A percentile compares a stretch with the other conserved stretches of the same genome.
These are phyloP conservation scores for Brotula barbata DNA, from an alignment of 2,797 vertebrate genomes.

Conservation along the genomic window DNA sequence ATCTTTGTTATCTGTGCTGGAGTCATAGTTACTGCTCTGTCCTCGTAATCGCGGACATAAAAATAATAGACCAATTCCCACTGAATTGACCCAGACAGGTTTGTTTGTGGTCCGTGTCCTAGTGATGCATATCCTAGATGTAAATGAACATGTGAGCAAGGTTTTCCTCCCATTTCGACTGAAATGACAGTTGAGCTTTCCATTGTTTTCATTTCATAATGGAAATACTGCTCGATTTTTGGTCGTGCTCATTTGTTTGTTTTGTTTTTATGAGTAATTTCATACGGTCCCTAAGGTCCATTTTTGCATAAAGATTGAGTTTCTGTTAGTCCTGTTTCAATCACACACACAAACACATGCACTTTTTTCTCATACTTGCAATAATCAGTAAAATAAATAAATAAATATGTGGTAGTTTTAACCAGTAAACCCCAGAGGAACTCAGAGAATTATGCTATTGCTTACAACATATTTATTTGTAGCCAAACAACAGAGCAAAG, in stretches of 20 bases:
- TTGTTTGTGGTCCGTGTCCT: constrained; percentile 66
- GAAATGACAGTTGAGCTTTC: constrained; percentile 32
- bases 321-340: neutral
- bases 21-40: constrained; percentile 78
- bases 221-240: too few relatives aligned
- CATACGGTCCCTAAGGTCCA: constrained; percentile 18
- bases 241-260: too few relatives aligned
- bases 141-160: constrained; percentile 66
- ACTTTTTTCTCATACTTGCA: too few relatives aligned
- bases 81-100: constrained; percentile 78
- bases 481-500: too few relatives aligned
- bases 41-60: constrained; percentile 84
- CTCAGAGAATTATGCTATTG: too few relatives aligned
- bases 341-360: too few relatives aligned
- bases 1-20: constrained; percentile 85
- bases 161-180: constrained; percentile 54
- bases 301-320: constrained; percentile 12
- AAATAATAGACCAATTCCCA: constrained; percentile 84
- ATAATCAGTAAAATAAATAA: too few relatives aligned
- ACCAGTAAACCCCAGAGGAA: too few relatives aligned
- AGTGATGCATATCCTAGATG: constrained; percentile 76
- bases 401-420: too few relatives aligned
- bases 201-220: constrained; percentile 15
- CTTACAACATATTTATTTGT: too few relatives aligned
- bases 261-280: constrained; percentile 21